phyloP scores from a whole-genome alignment of 2,113 vertebrate species.

The Oceanodroma tethys region DNA sequence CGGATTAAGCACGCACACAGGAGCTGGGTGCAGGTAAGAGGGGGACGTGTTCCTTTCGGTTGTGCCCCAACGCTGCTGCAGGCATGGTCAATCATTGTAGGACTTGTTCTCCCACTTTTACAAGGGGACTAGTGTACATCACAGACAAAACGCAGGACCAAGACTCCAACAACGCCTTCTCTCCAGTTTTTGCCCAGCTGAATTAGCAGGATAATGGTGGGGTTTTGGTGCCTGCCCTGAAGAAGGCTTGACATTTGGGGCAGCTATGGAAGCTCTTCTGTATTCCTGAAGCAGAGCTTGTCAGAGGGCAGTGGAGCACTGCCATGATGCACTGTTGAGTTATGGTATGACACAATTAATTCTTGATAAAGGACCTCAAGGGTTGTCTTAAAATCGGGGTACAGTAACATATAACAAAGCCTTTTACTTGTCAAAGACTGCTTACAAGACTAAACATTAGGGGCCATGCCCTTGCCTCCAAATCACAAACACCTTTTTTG shows the following conservation, averaged over 20 bases:
- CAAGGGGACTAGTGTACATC: neutral
- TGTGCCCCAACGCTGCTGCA: neutral
- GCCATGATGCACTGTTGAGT: neutral
- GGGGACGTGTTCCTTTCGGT: neutral
- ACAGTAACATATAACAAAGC: fast-evolving
- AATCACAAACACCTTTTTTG: neutral
- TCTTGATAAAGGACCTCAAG: neutral
- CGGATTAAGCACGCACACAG: fast-evolving
- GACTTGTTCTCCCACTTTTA: neutral
- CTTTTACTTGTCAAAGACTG: neutral
- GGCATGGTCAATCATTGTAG: fast-evolving
- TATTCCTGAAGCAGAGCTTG: neutral
- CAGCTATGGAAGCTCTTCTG: neutral
- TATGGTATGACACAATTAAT: neutral
- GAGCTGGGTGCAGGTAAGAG: neutral
- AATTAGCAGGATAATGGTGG: neutral
- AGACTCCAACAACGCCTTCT: fast-evolving
- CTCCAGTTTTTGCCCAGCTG: neutral
- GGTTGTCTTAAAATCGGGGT: neutral
- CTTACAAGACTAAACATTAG: neutral
- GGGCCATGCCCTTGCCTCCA: neutral
- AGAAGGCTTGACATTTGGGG: neutral
- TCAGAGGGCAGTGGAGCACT: neutral
- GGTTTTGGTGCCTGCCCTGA: neutral
- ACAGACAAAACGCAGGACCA: neutral